Conservation (phyloP, 2,797 vertebrate genomes). For the Antrozous pallidus region DNA sequence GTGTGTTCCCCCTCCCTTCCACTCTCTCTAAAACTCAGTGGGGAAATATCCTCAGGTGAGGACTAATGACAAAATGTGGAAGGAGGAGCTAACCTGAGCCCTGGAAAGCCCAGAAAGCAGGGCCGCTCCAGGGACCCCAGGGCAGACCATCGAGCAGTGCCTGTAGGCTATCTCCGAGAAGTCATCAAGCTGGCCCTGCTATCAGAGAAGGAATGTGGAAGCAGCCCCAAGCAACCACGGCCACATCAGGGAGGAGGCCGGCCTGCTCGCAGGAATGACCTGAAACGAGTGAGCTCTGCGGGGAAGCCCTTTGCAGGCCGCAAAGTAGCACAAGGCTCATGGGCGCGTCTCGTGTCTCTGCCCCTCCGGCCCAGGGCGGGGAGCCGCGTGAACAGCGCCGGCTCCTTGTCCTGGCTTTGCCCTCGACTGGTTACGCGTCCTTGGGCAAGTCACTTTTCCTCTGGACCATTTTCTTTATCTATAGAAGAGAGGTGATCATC, state of each 20-base stretch:
- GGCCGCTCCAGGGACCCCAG: not conserved
- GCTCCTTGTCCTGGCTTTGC: not conserved
- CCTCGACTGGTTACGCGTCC: not conserved
- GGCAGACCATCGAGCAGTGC: not conserved
- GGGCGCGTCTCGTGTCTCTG: rapidly evolving
- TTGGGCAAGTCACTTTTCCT: not conserved
- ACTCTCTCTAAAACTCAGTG: no score
- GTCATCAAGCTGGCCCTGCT: not conserved
- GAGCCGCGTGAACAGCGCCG: not conserved
- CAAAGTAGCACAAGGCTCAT: rapidly evolving
- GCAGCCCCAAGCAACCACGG: not conserved
- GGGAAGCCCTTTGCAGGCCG: not conserved
- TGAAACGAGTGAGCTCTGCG: rapidly evolving
- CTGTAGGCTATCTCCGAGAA: not conserved
- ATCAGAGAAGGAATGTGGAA: not conserved
- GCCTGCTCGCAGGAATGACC: not conserved
- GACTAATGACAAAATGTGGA: no score
- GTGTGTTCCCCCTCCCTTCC: no score
- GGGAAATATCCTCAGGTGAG: no score
- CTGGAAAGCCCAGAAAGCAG: not conserved
- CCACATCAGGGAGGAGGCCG: not conserved
- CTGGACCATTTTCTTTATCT: not conserved
- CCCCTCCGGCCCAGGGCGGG: no score
- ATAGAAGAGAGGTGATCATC: not conserved
- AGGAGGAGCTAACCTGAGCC: not conserved